Conservation (phyloP, 2,113 vertebrate species). For the Boulengerochromis microlepis region DNA sequence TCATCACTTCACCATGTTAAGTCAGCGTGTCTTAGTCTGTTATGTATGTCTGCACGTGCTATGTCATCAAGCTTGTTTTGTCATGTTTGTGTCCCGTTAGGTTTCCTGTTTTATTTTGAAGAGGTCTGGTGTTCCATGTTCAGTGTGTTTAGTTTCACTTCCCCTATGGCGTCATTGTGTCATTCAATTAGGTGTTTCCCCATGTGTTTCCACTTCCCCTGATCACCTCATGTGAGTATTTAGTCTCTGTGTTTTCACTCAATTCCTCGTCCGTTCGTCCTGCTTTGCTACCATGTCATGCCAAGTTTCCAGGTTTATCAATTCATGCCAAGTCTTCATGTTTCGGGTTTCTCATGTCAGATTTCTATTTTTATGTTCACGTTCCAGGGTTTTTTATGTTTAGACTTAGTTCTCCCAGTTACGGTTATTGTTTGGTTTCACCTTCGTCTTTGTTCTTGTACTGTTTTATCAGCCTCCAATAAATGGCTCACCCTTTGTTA, state of each 20-base stretch:
- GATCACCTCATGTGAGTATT: neutral
- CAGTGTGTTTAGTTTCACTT: neutral
- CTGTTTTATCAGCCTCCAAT: neutral
- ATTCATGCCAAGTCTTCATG: neutral
- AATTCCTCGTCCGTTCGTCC: accelerated
- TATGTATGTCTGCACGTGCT: neutral
- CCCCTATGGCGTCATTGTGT: neutral
- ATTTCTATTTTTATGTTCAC: neutral
- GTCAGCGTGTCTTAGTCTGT: neutral
- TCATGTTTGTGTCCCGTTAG: neutral
- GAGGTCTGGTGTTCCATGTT: neutral
- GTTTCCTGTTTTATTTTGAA: neutral
- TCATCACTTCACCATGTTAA: neutral
- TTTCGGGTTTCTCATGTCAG: neutral
- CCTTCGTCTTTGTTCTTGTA: neutral
- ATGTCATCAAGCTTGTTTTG: accelerated
- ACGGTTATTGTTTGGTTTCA: neutral
- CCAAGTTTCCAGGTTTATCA: neutral
- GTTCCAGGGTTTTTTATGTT: neutral
- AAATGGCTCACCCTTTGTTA: neutral
- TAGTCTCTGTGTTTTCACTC: neutral
- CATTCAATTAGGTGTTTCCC: neutral
- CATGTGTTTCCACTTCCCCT: neutral
- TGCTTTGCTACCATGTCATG: neutral
- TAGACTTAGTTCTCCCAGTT: neutral